These are phyloP conservation scores for Pseudococcus jackbeardsleyi DNA, from an alignment of 2,888 invertebrate species.

Conservation along the genomic window DNA sequence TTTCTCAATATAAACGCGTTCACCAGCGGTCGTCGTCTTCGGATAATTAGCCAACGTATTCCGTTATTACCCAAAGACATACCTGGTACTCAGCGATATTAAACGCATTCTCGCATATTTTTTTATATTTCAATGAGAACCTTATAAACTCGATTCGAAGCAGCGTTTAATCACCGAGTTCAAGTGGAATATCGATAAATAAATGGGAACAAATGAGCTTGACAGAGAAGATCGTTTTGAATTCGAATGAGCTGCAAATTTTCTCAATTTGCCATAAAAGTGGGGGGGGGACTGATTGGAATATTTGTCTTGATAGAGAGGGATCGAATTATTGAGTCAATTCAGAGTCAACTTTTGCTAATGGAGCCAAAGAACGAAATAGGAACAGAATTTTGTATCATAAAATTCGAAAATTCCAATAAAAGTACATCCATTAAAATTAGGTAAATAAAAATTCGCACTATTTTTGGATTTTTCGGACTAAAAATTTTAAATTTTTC, in stretches of 20 bases:
- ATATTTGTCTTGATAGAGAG: neutral
- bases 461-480: too few relatives aligned
- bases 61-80: constrained; percentile 18
- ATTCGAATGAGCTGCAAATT: neutral
- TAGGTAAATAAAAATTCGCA: too few relatives aligned
- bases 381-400: too few relatives aligned
- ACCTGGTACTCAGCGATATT: constrained; percentile 27
- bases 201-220: neutral
- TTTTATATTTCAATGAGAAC: neutral
- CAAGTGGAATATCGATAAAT: neutral
- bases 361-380: too few relatives aligned
- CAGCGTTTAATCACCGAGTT: neutral
- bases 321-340: too few relatives aligned
- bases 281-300: neutral
- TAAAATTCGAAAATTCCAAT: too few relatives aligned
- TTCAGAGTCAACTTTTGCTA: too few relatives aligned
- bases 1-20: constrained; percentile 9
- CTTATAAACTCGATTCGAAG: neutral
- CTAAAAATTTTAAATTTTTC: too few relatives aligned
- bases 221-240: neutral
- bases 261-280: neutral
- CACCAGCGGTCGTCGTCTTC: neutral
- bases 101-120: neutral
- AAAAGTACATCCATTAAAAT: too few relatives aligned
- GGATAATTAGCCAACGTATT: constrained; percentile 5